phyloP scores from a whole-genome alignment of 2,113 vertebrate genomes.

The Misgurnus anguillicaudatus region DNA sequence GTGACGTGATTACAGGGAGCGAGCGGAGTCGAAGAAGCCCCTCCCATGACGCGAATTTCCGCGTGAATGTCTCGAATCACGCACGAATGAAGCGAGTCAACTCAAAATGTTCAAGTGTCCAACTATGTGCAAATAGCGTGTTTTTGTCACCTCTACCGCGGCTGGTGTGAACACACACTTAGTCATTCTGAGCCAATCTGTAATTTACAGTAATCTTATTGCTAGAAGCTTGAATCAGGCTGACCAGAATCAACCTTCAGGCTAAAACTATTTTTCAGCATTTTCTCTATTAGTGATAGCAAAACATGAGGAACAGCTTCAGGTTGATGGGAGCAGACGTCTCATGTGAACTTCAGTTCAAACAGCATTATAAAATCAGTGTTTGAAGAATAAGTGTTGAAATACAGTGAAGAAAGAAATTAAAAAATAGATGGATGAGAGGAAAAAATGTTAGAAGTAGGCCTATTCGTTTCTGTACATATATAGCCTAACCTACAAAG shows the following conservation, averaged over 20 bases:
- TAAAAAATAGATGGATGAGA: not conserved
- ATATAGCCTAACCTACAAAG: not conserved
- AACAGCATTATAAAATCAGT: not conserved
- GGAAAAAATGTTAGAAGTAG: not conserved
- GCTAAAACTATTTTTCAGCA: constrained; percentile 14
- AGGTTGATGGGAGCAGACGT: constrained; percentile 12
- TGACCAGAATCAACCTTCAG: no score
- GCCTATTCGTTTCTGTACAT: not conserved
- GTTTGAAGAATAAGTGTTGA: not conserved
- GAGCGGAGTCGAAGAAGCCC: no score
- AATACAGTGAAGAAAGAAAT: constrained; percentile 21
- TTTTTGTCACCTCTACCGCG: no score
- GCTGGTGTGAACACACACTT: no score
- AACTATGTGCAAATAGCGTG: no score
- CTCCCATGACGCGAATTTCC: no score
- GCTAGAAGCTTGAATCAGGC: not conserved
- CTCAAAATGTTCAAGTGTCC: no score
- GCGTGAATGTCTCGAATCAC: no score
- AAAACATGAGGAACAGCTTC: constrained; percentile 7
- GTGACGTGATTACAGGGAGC: no score
- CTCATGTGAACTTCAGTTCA: not conserved
- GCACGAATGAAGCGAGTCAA: no score
- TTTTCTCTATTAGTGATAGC: not conserved
- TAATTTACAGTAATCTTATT: not conserved
- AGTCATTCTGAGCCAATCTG: not conserved